Evolutionary conservation across 2,797 vertebrate genomes (phyloP).

Genomic region (Poeciliopsis turneri): DNA sequence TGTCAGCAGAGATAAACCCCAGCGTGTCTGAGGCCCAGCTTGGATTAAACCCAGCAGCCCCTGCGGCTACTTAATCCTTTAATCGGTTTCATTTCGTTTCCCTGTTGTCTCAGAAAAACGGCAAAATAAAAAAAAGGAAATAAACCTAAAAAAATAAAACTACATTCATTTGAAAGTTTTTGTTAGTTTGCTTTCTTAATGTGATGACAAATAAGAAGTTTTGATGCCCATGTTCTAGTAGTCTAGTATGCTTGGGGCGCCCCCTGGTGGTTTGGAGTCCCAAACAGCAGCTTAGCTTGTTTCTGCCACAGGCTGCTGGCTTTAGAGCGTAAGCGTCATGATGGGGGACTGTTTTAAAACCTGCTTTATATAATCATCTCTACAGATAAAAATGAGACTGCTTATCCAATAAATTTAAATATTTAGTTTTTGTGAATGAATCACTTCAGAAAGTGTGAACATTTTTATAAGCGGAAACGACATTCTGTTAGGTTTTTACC

Average conservation of each 20-base stretch:
- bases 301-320: background rate
- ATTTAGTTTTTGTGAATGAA: background rate
- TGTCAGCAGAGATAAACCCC: background rate
- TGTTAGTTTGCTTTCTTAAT: background rate
- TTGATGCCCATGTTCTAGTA: background rate
- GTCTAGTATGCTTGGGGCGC: background rate
- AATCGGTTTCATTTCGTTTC: background rate
- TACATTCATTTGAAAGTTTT: background rate
- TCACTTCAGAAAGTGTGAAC: conserved; percentile 2
- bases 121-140: background rate
- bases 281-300: background rate
- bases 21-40: background rate
- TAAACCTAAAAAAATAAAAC: background rate
- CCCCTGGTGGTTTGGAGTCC: background rate
- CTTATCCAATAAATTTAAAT: background rate
- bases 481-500: background rate
- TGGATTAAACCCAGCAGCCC: background rate
- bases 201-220: background rate
- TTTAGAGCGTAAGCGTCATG: background rate
- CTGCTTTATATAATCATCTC: background rate
- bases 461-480: background rate
- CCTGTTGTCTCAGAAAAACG: background rate
- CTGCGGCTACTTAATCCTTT: background rate
- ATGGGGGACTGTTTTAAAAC: background rate
- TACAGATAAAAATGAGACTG: background rate